Evolutionary conservation across 30 jellyfish, hydroid and myxozoan species (phyloP).

Genomic region (Mastigias papua): DNA sequence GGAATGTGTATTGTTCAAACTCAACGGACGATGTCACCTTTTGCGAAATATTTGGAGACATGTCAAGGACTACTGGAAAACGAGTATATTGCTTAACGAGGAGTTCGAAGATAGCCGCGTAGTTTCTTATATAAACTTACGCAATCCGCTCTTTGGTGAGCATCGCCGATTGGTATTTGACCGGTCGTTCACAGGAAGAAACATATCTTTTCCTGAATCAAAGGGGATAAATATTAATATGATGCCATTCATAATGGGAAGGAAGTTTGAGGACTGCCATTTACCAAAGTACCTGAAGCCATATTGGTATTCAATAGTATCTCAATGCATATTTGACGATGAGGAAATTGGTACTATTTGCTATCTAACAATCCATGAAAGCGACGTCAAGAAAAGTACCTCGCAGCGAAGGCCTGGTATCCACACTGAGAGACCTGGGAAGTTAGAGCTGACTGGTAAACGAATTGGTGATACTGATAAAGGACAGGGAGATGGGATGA

Average conservation of each 20-base stretch:
- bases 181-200: neutral
- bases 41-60: no score
- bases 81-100: no score
- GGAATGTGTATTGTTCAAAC: no score
- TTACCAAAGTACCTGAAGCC: constrained; percentile 49
- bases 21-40: no score
- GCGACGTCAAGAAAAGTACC: constrained; percentile 41
- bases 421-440: constrained; percentile 86
- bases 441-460: neutral
- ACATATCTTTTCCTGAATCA: constrained; percentile 62
- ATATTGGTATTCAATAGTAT: constrained; percentile 15
- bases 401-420: constrained; percentile 86
- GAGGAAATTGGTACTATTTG: constrained; percentile 57
- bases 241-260: constrained; percentile 80
- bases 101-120: neutral
- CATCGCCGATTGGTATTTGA: neutral
- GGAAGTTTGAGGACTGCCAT: constrained; percentile 16
- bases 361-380: constrained; percentile 78
- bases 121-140: constrained; percentile 5
- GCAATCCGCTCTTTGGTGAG: neutral
- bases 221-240: constrained; percentile 64
- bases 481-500: neutral
- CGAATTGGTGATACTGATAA: neutral
- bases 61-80: no score
- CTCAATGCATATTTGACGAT: neutral